Evolutionary conservation across 2,113 vertebrate genomes (phyloP).

Genomic region (Lycaon pictus): DNA sequence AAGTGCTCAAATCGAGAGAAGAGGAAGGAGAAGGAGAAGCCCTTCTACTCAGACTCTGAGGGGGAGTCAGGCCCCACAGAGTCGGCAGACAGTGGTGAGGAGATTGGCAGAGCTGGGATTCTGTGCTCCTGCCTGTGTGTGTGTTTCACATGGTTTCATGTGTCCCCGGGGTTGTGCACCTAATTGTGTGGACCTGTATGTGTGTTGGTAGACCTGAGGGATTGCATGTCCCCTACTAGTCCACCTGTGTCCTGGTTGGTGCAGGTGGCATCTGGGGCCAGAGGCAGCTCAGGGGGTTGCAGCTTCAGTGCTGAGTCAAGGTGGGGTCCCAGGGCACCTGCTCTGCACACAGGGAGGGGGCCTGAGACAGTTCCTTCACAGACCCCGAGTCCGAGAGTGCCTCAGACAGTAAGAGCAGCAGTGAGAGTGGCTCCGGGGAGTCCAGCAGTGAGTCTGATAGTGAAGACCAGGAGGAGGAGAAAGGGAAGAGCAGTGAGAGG

Average conservation of each 20-base stretch:
- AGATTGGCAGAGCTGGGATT: background rate
- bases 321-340: background rate
- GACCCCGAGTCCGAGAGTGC: conserved; percentile 92
- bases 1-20: conserved; percentile 98
- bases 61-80: conserved; percentile 97
- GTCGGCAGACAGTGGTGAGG: conserved; percentile 96
- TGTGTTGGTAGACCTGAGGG: background rate
- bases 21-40: conserved; percentile 98
- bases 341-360: rapidly evolving
- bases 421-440: conserved; percentile 86
- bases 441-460: conserved; percentile 88
- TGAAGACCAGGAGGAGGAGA: conserved; percentile 90
- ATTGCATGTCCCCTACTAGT: background rate
- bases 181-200: no score
- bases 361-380: conserved; percentile 68
- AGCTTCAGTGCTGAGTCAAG: background rate
- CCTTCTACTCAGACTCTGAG: conserved; percentile 98
- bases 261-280: background rate
- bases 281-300: background rate
- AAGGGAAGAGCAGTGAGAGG: conserved; percentile 89
- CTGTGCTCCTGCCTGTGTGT: background rate
- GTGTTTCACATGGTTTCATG: background rate
- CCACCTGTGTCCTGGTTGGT: background rate
- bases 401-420: conserved; percentile 87
- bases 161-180: no score